Base-by-base conservation (phyloP, 2,797 vertebrate species). In the Botia kubotai region DNA sequence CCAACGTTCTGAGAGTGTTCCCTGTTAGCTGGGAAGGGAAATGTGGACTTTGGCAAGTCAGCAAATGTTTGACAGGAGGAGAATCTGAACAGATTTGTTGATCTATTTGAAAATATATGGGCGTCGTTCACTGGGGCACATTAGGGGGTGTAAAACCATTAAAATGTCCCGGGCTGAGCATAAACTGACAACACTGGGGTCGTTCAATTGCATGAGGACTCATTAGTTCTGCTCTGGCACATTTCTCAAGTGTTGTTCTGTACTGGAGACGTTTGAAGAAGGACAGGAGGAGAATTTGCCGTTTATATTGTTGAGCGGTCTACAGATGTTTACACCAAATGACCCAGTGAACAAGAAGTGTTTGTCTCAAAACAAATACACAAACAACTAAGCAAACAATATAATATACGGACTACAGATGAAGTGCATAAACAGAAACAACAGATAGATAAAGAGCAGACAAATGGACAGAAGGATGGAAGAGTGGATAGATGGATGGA, bases 201-300 rank as follows among this genome's bases (percentile, higher is more conserved):
- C 66, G 55, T 80, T 73, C 33, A 71, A 53, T 79, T 79, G 57
- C 67, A 71, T 79, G 71, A 71, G 76, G 67, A 62, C 67, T 62
- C 60, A 71, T 78, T 78, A 62, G 57, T 71, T 79, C 57, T 4
- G 50, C 26, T 50, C n/a, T 46, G 4, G 26, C 63, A 53, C 43
- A 4, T 71, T 68, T 71, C 55, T 36, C 55, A 70, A 36, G 57
- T 70, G 77, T 52, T 79, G 77, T 68, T 77, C 66, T 77, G 63
- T 57, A 55, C 65, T 26, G 50, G 75, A 70, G 66, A 78, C 26
- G 6, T 78, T 70, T 62, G 48, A 26, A 78, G 14, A 26, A 58
- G 55, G 55, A 70, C 76, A 70, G 6, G 4, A 12, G 17, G 39
- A 50, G 60, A 12, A 16, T 62, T 62, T 78, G 66, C 7, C 48